Conservation (phyloP, 2,113 vertebrate species). For the Alexandromys fortis region DNA sequence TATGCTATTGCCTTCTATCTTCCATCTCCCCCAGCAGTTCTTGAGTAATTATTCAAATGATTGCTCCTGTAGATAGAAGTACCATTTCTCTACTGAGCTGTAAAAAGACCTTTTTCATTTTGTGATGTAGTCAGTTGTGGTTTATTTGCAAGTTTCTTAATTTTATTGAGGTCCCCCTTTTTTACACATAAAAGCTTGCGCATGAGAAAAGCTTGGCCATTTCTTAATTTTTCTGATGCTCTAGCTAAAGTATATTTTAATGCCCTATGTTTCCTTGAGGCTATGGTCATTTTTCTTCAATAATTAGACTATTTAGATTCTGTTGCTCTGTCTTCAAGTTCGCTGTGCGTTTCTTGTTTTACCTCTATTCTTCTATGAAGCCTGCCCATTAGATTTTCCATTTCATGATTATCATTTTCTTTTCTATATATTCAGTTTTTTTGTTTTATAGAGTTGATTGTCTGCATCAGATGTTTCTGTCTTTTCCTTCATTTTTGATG, state of each 20-base stretch:
- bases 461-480: not conserved
- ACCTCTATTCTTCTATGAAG: not conserved
- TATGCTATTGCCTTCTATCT: not conserved
- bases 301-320: not conserved
- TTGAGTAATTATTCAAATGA: not conserved
- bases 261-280: not conserved
- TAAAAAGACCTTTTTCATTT: not conserved
- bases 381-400: not conserved
- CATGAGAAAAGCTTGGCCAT: not conserved
- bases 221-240: not conserved
- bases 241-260: not conserved
- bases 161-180: not conserved
- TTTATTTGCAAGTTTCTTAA: slow-evolving; percentile 9
- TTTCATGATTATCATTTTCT: not conserved
- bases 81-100: not conserved
- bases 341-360: not conserved
- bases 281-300: not conserved
- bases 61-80: not conserved
- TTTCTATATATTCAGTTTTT: slow-evolving; percentile 14
- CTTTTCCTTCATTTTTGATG: not conserved
- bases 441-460: not conserved
- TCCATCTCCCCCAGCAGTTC: not conserved
- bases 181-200: not conserved
- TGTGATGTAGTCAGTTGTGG: not conserved
- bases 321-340: not conserved